These are phyloP conservation scores for Vireo griseus DNA, from an alignment of 2,797 vertebrate genomes.

Conservation along the genomic window DNA sequence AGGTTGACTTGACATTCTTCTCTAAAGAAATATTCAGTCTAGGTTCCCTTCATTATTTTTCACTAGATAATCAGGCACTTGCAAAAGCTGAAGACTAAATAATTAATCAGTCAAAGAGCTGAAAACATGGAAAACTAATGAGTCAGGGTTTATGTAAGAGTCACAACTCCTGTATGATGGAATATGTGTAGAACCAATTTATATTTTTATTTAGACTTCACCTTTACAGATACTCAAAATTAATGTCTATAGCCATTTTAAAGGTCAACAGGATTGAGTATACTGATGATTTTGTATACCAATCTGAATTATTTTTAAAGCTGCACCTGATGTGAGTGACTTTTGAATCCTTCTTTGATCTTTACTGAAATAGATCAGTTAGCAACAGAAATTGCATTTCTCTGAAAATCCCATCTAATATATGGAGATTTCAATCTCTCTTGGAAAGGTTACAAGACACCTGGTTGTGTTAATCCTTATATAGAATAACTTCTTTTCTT, in stretches of 20 bases:
- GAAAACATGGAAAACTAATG: conserved; percentile 31
- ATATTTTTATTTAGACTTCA: conserved; percentile 45
- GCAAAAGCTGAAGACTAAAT: conserved; percentile 21
- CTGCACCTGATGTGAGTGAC: conserved; percentile 45
- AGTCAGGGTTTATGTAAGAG: neutral
- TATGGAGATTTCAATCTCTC: neutral
- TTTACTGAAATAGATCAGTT: conserved; percentile 31
- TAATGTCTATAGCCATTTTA: conserved; percentile 41
- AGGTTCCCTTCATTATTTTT: conserved; percentile 1
- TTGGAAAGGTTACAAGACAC: conserved; percentile 27
- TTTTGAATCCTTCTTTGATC: conserved; percentile 60
- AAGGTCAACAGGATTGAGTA: conserved; percentile 61
- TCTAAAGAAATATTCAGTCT: neutral
- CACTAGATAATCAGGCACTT: conserved; percentile 24
- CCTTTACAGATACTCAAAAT: conserved; percentile 17
- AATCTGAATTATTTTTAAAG: conserved; percentile 46
- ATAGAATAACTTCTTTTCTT: neutral
- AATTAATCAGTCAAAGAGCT: conserved; percentile 12
- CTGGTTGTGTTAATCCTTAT: neutral
- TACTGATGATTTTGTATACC: conserved; percentile 34
- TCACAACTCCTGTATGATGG: neutral
- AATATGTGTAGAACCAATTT: neutral
- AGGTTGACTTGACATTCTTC: conserved; percentile 4
- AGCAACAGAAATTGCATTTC: conserved; percentile 22
- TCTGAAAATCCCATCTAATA: neutral